Percentiles rank a stretch among this genome's conserved stretches.
phyloP scores from a whole-genome alignment of 2,113 vertebrate species.

The Zootoca vivipara region DNA sequence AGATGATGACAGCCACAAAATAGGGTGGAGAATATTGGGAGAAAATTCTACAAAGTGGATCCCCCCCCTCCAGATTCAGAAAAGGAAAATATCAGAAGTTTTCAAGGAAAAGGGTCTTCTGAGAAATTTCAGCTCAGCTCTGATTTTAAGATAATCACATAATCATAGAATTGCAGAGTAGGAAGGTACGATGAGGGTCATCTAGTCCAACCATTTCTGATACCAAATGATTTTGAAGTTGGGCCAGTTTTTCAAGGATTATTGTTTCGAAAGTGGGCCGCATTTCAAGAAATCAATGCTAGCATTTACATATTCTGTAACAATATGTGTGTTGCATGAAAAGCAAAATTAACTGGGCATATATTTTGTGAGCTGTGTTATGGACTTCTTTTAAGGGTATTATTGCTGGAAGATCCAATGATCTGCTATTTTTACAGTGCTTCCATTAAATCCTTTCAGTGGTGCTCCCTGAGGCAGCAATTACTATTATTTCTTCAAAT shows the following conservation, averaged over 20 bases:
- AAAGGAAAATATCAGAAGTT: no score
- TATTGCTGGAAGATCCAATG: neutral
- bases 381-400: neutral
- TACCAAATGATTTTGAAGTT: slow-evolving; percentile 2
- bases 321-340: neutral
- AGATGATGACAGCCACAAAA: no score
- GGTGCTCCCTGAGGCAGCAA: neutral
- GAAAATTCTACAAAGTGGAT: no score
- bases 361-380: neutral
- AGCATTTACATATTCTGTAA: neutral
- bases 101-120: no score
- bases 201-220: neutral
- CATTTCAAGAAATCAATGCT: neutral
- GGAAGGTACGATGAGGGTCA: no score
- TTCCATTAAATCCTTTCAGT: neutral
- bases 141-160: no score
- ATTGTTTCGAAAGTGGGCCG: neutral
- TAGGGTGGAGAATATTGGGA: no score
- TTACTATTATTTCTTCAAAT: neutral
- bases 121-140: no score
- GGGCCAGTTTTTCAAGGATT: neutral
- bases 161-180: no score
- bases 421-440: neutral
- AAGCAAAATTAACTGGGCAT: neutral
- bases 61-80: no score